These are phyloP conservation scores for Brachionus manjavacas DNA, from an alignment of 1,140 invertebrate genomes.

Conservation along the genomic window DNA sequence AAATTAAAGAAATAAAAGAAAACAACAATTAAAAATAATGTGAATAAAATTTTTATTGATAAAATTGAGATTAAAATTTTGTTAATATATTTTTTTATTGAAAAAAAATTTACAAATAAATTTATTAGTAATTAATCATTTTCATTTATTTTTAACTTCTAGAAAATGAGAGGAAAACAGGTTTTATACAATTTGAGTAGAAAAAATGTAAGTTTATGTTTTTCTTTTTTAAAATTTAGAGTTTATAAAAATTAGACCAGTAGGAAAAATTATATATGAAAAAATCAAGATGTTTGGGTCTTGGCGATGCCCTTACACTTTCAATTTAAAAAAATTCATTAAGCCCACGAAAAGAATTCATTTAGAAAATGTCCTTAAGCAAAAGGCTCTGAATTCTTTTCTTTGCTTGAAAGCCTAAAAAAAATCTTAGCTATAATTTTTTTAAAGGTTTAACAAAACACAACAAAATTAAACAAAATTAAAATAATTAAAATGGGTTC, in stretches of 20 bases:
- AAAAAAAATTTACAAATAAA: not conserved
- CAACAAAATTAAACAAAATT: conserved; percentile 19
- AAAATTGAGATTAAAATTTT: not conserved
- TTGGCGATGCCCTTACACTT: not conserved
- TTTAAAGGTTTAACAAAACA: conserved; percentile 33
- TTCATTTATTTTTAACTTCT: not conserved
- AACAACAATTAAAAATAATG: not conserved
- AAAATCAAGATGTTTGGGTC: not conserved
- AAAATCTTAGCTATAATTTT: not conserved
- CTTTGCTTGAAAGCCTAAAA: not conserved
- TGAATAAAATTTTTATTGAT: not conserved
- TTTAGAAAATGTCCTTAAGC: not conserved
- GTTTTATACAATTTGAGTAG: conserved; percentile 1
- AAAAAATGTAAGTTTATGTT: not conserved
- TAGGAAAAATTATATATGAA: not conserved
- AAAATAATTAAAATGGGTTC: not conserved
- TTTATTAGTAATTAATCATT: not conserved
- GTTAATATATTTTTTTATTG: not conserved
- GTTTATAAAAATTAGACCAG: conserved; percentile 2
- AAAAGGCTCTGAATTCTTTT: conserved; percentile 2
- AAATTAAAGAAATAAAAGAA: too few species aligned
- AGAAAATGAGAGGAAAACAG: not conserved
- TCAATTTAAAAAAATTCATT: not conserved
- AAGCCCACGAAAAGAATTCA: not conserved
- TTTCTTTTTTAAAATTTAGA: conserved; percentile 1